These are phyloP conservation scores for Aethina tumida DNA, from an alignment of 1,140 invertebrate genomes.

Conservation along the genomic window DNA sequence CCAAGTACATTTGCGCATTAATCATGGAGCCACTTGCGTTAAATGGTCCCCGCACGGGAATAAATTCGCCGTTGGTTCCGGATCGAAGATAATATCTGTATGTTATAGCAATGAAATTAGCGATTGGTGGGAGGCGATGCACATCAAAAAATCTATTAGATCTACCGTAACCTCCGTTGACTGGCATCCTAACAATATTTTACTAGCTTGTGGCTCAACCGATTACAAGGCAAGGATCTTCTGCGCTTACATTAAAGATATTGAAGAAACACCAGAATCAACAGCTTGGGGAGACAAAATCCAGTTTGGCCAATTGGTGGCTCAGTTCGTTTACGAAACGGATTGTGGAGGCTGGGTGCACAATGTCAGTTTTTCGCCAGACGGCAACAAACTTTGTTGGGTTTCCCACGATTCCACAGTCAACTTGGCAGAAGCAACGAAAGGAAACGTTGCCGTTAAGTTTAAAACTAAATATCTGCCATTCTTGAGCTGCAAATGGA, in stretches of 20 bases:
- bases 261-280: slow-evolving; percentile 72
- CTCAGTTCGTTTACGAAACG: slow-evolving; percentile 78
- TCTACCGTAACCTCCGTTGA: slow-evolving; percentile 95
- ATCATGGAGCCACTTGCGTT: slow-evolving; percentile 95
- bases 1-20: slow-evolving; percentile 89
- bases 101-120: slow-evolving; percentile 98
- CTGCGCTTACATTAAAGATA: slow-evolving; percentile 95
- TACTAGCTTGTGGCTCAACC: slow-evolving; percentile 85
- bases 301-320: slow-evolving; percentile 78
- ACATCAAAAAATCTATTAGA: slow-evolving; percentile 96
- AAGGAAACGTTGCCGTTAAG: slow-evolving; percentile 57
- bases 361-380: slow-evolving; percentile 87
- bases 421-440: slow-evolving; percentile 81
- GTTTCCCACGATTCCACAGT: slow-evolving; percentile 92
- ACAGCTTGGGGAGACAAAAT: slow-evolving; percentile 89
- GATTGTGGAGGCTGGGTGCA: slow-evolving; percentile 94
- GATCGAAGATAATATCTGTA: slow-evolving; percentile 88
- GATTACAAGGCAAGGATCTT: slow-evolving; percentile 96
- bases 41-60: slow-evolving; percentile 99
- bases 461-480: slow-evolving; percentile 83
- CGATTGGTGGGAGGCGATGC: slow-evolving; percentile 99
- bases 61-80: slow-evolving; percentile 98
- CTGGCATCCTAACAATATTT: slow-evolving; percentile 98
- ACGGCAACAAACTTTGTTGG: slow-evolving; percentile 93
- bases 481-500: slow-evolving; percentile 87